These are phyloP conservation scores for Microctenopoma lineatum DNA, from an alignment of 2,797 vertebrate genomes.

Conservation along the genomic window DNA sequence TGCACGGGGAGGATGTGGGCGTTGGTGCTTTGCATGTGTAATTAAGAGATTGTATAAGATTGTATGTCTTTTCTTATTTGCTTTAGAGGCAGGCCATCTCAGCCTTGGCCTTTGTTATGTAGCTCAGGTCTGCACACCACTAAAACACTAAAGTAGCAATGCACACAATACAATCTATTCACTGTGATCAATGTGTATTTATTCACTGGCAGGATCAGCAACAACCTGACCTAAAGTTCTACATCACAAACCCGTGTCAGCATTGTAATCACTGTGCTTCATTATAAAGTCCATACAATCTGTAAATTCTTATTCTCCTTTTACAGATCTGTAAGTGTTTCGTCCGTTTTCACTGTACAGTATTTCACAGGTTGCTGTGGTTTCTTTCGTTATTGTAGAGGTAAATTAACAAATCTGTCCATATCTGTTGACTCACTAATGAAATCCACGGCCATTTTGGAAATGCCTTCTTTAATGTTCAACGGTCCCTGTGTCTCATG, in stretches of 20 bases:
- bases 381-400: no score
- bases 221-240: constrained; percentile 10
- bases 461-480: no score
- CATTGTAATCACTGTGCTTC: neutral
- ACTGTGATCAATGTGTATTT: constrained; percentile 3
- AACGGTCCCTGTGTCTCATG: no score
- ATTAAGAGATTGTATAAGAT: neutral
- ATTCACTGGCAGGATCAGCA: neutral
- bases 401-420: no score
- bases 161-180: neutral
- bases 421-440: no score
- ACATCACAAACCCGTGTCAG: neutral
- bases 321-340: no score
- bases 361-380: no score
- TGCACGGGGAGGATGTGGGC: neutral
- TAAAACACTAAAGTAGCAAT: neutral
- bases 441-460: no score
- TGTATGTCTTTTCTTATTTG: neutral
- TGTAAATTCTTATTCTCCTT: no score
- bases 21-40: neutral
- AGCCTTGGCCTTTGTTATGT: neutral
- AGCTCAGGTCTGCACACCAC: neutral
- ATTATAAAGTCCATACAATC: no score
- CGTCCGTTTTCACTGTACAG: no score
- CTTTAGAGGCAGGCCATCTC: neutral